A percentile compares a stretch with the other conserved stretches of the same genome.
Evolutionary conservation across 2,113 vertebrate species (phyloP).

Genomic region (Xenotilapia caudafasciata): DNA sequence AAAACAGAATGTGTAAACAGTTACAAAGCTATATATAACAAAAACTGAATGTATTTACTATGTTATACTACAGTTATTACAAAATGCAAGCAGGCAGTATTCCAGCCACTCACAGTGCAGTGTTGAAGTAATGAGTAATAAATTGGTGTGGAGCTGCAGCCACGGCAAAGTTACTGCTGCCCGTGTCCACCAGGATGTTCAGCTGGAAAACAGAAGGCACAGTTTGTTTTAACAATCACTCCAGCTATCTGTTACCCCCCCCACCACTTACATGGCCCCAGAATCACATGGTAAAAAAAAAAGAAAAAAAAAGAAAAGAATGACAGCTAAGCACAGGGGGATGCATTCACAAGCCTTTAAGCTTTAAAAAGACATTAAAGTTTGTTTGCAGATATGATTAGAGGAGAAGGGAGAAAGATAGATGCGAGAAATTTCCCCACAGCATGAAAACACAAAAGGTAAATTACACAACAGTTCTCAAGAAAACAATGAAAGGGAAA

Average conservation of each 20-base stretch:
- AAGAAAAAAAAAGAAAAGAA: background rate
- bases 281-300: background rate
- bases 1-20: background rate
- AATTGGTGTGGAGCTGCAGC: conserved; percentile 80
- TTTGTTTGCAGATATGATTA: background rate
- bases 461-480: background rate
- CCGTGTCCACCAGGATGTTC: conserved; percentile 96
- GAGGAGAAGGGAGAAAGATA: background rate
- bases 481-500: background rate
- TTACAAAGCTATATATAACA: background rate
- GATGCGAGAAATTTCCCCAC: background rate
- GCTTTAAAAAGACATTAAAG: background rate
- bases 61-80: background rate
- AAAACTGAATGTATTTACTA: background rate
- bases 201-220: conserved; percentile 73
- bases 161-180: conserved; percentile 98
- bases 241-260: background rate
- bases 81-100: background rate
- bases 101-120: conserved; percentile 57
- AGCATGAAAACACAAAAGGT: background rate
- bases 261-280: background rate
- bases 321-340: background rate
- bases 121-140: conserved; percentile 81
- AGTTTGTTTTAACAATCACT: background rate
- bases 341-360: background rate